Evolutionary conservation across 2,888 invertebrate genomes (phyloP).

Genomic region (Macrostomum cliftonense): DNA sequence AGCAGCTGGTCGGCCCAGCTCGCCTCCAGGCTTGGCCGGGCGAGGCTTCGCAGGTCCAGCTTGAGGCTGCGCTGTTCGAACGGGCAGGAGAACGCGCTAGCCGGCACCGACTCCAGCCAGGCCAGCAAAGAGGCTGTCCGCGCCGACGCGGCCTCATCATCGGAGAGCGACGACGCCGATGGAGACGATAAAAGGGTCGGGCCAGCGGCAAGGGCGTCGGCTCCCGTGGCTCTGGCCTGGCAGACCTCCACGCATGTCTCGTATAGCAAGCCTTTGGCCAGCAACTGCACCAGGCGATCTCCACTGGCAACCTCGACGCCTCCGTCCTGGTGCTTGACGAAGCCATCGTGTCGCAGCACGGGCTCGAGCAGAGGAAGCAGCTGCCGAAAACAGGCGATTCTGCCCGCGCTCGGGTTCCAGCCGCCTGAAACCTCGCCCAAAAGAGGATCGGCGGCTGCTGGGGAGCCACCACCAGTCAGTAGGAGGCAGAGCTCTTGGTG

Average conservation of each 20-base stretch:
- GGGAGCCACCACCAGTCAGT: slow-evolving; percentile 47
- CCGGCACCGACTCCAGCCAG: slow-evolving; percentile 47
- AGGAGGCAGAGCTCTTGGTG: slow-evolving; percentile 76
- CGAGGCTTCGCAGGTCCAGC: too few relatives aligned
- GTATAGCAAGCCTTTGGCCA: slow-evolving; percentile 70
- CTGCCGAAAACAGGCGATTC: neutral
- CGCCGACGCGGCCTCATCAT: neutral
- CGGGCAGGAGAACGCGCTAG: slow-evolving; percentile 54
- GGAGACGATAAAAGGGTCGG: neutral
- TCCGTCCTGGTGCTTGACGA: too few relatives aligned
- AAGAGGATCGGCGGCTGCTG: neutral
- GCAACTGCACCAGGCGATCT: slow-evolving; percentile 71
- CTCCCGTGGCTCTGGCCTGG: slow-evolving; percentile 60
- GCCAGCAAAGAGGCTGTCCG: too few relatives aligned
- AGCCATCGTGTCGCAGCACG: too few relatives aligned
- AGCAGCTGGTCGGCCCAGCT: too few relatives aligned
- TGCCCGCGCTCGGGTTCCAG: neutral
- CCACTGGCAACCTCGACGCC: slow-evolving; percentile 47
- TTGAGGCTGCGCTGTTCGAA: too few relatives aligned
- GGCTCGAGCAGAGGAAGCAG: neutral
- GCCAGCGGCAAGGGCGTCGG: too few relatives aligned
- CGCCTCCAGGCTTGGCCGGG: too few relatives aligned
- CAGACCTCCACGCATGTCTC: slow-evolving; percentile 90
- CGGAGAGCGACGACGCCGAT: neutral
- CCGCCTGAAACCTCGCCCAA: neutral